Conservation (phyloP, 2,888 invertebrate genomes). For the Subacronicta megacephala region DNA sequence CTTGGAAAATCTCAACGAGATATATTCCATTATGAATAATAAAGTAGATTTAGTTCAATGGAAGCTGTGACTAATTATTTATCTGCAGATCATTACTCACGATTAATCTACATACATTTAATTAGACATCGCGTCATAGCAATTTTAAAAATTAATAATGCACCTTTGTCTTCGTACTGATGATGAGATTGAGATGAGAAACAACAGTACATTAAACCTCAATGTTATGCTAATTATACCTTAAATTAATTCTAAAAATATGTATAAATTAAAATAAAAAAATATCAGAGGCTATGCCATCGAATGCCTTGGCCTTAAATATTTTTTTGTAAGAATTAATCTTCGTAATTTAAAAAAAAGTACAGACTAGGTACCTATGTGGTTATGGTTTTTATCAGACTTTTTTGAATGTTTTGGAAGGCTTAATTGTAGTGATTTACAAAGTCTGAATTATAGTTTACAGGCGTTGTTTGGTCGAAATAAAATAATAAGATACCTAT, state of each 20-base stretch:
- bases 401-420: constrained; percentile 20
- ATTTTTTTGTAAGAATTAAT: too few relatives aligned
- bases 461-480: constrained; percentile 21
- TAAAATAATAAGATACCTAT: too few relatives aligned
- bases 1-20: constrained; percentile 40
- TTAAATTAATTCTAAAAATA: too few relatives aligned
- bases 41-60: constrained; percentile 18
- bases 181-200: constrained; percentile 19
- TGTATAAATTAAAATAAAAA: too few relatives aligned
- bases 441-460: constrained; percentile 24
- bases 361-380: constrained; percentile 8
- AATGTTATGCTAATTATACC: too few relatives aligned
- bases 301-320: too few relatives aligned
- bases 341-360: too few relatives aligned
- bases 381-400: constrained; percentile 10
- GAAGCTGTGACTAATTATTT: constrained; percentile 45
- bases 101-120: constrained; percentile 6
- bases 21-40: constrained; percentile 44
- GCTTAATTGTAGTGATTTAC: constrained; percentile 36
- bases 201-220: too few relatives aligned
- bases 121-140: constrained; percentile 4
- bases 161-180: constrained; percentile 18
- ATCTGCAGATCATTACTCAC: constrained; percentile 23
- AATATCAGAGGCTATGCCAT: too few relatives aligned
- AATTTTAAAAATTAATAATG: constrained; percentile 19